phyloP scores from a whole-genome alignment of 2,797 vertebrate species.

The Danio choprae region DNA sequence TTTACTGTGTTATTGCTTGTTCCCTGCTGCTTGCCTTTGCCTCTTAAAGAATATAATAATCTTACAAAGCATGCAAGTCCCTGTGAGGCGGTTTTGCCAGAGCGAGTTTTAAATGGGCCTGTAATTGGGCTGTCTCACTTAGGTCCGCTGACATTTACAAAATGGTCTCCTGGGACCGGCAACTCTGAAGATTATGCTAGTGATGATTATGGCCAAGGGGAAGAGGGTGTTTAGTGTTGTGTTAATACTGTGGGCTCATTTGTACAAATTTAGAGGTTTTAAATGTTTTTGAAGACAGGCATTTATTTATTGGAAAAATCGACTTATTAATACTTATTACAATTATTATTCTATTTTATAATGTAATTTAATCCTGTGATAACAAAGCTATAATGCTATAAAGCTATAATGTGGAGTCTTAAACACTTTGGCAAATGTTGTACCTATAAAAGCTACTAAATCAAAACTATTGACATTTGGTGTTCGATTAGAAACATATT shows the following conservation, averaged over 20 bases:
- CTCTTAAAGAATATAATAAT: conserved; percentile 56
- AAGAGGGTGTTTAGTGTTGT: conserved; percentile 43
- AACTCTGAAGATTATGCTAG: conserved; percentile 50
- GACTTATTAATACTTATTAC: too few species aligned
- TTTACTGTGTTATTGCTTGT: conserved; percentile 50
- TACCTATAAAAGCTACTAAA: too few species aligned
- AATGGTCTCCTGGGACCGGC: conserved; percentile 56
- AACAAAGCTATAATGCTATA: too few species aligned
- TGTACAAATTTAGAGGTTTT: neutral
- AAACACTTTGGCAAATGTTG: too few species aligned
- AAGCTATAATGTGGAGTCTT: too few species aligned
- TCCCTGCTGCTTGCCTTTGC: conserved; percentile 45
- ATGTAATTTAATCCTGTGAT: too few species aligned
- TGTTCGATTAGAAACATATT: too few species aligned
- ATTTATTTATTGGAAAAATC: too few species aligned
- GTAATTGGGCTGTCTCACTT: conserved; percentile 66
- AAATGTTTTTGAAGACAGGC: too few species aligned
- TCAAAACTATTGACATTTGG: too few species aligned
- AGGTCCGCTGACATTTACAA: conserved; percentile 53
- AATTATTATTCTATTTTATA: too few species aligned
- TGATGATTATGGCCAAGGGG: conserved; percentile 43
- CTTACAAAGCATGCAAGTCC: conserved; percentile 45
- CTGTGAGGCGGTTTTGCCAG: conserved; percentile 47
- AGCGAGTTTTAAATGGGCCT: conserved; percentile 58
- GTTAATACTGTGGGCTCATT: neutral